These are phyloP conservation scores for Ophion ellenae DNA, from an alignment of 2,888 invertebrate species.

Conservation along the genomic window DNA sequence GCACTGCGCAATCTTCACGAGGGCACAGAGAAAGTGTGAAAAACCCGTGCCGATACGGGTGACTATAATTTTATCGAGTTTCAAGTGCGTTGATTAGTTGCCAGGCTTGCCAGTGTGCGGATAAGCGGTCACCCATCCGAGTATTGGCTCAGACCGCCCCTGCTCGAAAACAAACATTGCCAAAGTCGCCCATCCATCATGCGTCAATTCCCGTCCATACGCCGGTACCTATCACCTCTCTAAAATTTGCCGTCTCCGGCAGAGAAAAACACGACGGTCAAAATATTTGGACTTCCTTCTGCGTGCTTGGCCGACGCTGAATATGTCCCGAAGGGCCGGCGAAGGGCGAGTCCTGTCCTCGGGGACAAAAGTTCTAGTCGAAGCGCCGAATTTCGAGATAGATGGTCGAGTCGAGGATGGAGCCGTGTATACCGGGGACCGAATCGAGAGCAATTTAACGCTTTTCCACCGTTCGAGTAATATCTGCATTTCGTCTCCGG, in stretches of 20 bases:
- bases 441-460: slow-evolving; percentile 74
- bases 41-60: too few relatives aligned
- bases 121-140: too few relatives aligned
- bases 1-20: too few relatives aligned
- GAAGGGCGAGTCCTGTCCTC: slow-evolving; percentile 38
- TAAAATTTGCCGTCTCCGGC: too few relatives aligned
- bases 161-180: neutral
- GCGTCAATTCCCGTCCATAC: too few relatives aligned
- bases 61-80: too few relatives aligned
- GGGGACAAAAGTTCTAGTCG: slow-evolving; percentile 54
- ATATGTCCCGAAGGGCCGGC: slow-evolving; percentile 36
- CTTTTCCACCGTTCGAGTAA: slow-evolving; percentile 70
- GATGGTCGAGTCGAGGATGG: slow-evolving; percentile 10
- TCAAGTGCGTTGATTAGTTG: too few relatives aligned
- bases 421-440: slow-evolving; percentile 10
- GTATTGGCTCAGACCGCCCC: too few relatives aligned
- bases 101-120: too few relatives aligned
- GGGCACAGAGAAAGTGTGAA: too few relatives aligned
- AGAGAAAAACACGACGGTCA: slow-evolving; percentile 2
- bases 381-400: neutral
- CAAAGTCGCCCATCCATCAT: too few relatives aligned
- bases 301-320: neutral
- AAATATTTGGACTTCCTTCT: slow-evolving; percentile 42
- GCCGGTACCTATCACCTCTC: too few relatives aligned
- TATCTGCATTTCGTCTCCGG: slow-evolving; percentile 73